These are phyloP conservation scores for Lepidocyrtoides sp. DNA, from an alignment of 2,888 invertebrate genomes.

Conservation along the genomic window DNA sequence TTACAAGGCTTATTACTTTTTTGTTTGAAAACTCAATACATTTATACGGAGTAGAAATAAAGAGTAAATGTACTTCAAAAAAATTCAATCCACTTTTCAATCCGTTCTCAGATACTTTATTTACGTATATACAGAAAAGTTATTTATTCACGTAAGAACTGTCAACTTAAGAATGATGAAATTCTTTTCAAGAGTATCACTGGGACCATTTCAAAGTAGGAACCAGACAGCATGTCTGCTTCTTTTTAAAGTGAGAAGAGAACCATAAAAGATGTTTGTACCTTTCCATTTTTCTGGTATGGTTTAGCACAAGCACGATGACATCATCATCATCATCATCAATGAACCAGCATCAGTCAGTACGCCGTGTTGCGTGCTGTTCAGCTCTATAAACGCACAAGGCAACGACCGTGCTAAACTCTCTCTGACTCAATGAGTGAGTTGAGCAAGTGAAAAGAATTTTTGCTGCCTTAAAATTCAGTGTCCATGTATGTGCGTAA, in stretches of 20 bases:
- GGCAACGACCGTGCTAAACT: not conserved
- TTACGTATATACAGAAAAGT: not conserved
- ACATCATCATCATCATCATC: not conserved
- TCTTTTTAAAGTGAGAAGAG: not conserved
- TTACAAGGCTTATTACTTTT: slow-evolving; percentile 30
- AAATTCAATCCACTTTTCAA: not conserved
- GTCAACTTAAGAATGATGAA: not conserved
- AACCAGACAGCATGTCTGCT: slow-evolving; percentile 5
- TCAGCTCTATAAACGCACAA: not conserved
- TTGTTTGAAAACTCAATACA: not conserved
- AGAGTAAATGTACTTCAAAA: not conserved
- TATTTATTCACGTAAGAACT: not conserved
- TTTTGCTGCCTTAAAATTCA: too few relatives aligned
- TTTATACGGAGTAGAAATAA: not conserved
- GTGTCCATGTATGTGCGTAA: not conserved
- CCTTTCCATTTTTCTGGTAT: not conserved
- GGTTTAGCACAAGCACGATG: not conserved
- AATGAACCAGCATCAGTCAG: not conserved
- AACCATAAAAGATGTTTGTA: not conserved
- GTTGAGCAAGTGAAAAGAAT: too few relatives aligned
- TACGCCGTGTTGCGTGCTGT: not conserved
- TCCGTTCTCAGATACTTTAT: not conserved
- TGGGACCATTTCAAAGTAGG: not conserved
- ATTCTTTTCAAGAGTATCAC: not conserved
- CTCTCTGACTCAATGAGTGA: not conserved